Evolutionary conservation across 2,888 invertebrate genomes (phyloP), one percentile per base, ranked within the genome.

Genomic region (Pristionchus japonicus): DNA sequence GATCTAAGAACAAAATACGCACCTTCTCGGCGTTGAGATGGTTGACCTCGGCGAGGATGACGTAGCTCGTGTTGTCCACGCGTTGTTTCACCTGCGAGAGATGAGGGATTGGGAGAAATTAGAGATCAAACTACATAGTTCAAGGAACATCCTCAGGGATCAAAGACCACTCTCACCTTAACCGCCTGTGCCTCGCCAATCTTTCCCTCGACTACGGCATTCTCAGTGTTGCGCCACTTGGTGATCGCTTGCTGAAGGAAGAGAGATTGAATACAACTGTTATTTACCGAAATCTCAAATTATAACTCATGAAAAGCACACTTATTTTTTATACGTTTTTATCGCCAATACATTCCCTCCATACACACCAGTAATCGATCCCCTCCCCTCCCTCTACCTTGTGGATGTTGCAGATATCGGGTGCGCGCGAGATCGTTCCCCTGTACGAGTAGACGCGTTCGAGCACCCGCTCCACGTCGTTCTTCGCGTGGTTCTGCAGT

Each of bases 391-490:
- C 37, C 37, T n/a, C 37, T 70, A 96, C 97, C 96, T 97, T 97
- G 94, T 98, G 98, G 91, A 97, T 96, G 82, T 96, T 96, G 88
- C 98, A 96, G 86, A 97, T 97, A 93, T 98, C 98, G 0, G 99
- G 98, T 94, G 98, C 97, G 89, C 96, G 96, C 88, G 96, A 96
- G 15, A 98, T 96, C 88, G 98, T 96, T 87, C 99, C 98, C 95
- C 97, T 97, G 95, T 98, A 98, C 92, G 98, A 96, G 94, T 97
- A 97, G 91, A 99, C 96, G 92, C 97, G 97, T 95, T 99, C 98
- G 77, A 97, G 96, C 47, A 98, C 96, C 1, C 97, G 97, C 93
- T 97, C 97, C 97, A 97, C 97, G 95, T 98, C 98, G 88, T 96
- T 89, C 94, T 97, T 97, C 0, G 97, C 97, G 95, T 95, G 91